Evolutionary conservation across 2,113 vertebrate species (phyloP).

Genomic region (Eupsittula cactorum): DNA sequence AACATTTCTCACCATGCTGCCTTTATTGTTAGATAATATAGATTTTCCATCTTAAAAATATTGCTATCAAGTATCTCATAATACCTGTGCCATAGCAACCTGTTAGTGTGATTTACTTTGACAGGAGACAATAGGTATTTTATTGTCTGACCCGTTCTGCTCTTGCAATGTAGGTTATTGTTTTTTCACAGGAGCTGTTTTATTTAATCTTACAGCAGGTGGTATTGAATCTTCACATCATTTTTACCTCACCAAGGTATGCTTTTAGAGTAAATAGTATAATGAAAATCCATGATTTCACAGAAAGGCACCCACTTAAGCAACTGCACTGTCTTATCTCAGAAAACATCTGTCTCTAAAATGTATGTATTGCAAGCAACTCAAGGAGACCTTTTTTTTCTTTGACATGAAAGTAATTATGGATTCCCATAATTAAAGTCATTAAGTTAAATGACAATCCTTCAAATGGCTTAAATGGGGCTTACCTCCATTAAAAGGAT

Average conservation of each 20-base stretch:
- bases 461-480: background rate
- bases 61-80: constrained; percentile 66
- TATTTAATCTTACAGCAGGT: constrained; percentile 60
- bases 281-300: constrained; percentile 29
- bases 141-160: constrained; percentile 66
- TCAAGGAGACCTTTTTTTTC: background rate
- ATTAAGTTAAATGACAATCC: background rate
- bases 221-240: constrained; percentile 39
- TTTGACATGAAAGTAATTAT: background rate
- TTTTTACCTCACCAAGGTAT: background rate
- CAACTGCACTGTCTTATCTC: background rate
- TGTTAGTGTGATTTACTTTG: constrained; percentile 67
- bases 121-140: constrained; percentile 58
- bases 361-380: background rate
- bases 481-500: background rate
- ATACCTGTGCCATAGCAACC: constrained; percentile 19
- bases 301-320: background rate
- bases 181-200: constrained; percentile 50
- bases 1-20: constrained; percentile 7
- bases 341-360: background rate
- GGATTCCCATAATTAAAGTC: background rate
- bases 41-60: constrained; percentile 64
- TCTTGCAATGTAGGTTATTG: background rate
- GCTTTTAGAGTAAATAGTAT: background rate
- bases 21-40: constrained; percentile 57